Conservation (phyloP, 2,888 invertebrate genomes). For the Carpatolechia fugitivella region DNA sequence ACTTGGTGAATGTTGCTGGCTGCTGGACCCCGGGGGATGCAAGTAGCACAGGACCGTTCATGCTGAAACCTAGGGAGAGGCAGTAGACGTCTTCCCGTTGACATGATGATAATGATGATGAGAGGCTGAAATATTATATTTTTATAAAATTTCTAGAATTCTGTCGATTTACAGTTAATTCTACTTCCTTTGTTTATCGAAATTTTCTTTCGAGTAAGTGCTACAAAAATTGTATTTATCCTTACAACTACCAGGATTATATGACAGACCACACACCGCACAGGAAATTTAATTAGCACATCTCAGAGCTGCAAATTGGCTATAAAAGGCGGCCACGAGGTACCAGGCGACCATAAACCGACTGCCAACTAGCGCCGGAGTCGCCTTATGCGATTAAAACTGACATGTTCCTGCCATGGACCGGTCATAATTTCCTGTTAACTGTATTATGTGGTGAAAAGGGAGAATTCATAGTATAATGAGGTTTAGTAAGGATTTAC, state of each 20-base stretch:
- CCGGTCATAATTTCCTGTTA: not conserved
- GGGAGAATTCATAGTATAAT: not conserved
- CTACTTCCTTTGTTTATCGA: no score
- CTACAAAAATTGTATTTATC: not conserved
- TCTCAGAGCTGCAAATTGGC: not conserved
- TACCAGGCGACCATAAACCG: constrained; percentile 1
- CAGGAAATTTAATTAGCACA: not conserved
- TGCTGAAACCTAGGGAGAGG: no score
- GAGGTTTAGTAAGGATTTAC: no score
- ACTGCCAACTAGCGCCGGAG: not conserved
- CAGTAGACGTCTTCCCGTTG: no score
- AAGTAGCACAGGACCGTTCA: no score
- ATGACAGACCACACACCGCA: not conserved
- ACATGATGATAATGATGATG: no score
- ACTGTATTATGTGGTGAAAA: not conserved
- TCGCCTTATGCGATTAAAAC: not conserved
- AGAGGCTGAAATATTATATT: no score
- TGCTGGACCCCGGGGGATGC: no score
- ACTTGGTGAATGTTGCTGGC: no score
- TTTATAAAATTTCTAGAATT: no score
- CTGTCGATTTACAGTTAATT: no score
- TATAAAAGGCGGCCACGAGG: not conserved
- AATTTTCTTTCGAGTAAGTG: no score
- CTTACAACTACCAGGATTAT: not conserved
- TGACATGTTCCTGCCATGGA: not conserved